Conservation (phyloP, 2,797 vertebrate species). For the Coregonus ussuriensis region DNA sequence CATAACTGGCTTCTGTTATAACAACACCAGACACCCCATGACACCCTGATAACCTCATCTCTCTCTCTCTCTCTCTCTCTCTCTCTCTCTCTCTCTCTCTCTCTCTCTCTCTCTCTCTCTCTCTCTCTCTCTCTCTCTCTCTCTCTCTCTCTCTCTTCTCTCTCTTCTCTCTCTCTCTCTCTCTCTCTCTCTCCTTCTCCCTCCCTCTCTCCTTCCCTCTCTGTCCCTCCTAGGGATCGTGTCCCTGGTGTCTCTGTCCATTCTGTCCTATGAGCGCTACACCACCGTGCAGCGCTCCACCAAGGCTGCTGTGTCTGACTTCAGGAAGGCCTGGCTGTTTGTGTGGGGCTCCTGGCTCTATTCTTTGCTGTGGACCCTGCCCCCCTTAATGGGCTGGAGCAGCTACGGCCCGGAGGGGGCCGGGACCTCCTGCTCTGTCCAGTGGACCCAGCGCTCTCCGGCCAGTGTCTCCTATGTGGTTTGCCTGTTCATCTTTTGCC, state of each 20-base stretch:
- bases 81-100: background rate
- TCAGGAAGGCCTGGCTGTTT: conserved; percentile 76
- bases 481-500: conserved; percentile 82
- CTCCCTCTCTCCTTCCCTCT: background rate
- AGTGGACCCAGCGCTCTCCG: conserved; percentile 76
- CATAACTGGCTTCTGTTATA: too few species aligned
- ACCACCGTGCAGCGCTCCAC: conserved; percentile 64
- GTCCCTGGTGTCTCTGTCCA: conserved; percentile 77
- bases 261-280: conserved; percentile 79
- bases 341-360: conserved; percentile 78
- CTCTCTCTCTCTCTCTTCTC: background rate
- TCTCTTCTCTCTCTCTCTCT: background rate
- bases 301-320: conserved; percentile 75
- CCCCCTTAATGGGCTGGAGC: conserved; percentile 80
- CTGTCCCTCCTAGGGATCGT: conserved; percentile 69
- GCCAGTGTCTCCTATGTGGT: conserved; percentile 74
- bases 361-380: conserved; percentile 76
- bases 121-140: background rate
- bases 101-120: background rate
- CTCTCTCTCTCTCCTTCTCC: background rate
- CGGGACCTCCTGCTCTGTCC: conserved; percentile 78
- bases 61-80: background rate
- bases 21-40: background rate
- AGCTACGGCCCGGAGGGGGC: conserved; percentile 80
- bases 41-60: background rate